These are phyloP conservation scores for Parauchenoglanis ngamensis DNA, from an alignment of 2,797 vertebrate genomes.

Conservation along the genomic window DNA sequence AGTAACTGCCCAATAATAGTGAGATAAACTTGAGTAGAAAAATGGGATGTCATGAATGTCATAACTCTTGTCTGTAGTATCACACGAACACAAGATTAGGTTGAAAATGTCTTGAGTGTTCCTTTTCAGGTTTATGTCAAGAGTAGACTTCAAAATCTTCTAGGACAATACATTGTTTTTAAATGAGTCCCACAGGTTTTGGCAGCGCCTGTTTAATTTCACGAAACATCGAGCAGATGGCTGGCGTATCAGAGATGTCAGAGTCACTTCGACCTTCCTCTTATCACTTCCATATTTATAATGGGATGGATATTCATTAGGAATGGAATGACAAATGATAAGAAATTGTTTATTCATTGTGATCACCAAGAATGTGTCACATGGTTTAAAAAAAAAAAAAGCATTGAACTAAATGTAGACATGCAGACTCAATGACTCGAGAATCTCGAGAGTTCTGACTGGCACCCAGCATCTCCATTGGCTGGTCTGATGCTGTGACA, in stretches of 20 bases:
- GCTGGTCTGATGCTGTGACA: background rate
- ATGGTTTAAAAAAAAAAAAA: background rate
- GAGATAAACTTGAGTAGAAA: background rate
- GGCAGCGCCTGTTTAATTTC: background rate
- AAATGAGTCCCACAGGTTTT: background rate
- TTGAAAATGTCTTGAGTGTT: background rate
- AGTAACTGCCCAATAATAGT: background rate
- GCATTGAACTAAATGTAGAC: background rate
- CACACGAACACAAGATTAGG: too few species aligned
- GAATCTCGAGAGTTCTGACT: background rate
- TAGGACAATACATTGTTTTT: background rate
- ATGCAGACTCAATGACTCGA: background rate
- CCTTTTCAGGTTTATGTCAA: background rate
- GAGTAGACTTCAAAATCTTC: background rate
- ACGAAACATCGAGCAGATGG: conserved; percentile 16
- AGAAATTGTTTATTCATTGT: background rate
- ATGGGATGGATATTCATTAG: background rate
- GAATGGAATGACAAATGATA: background rate
- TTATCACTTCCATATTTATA: conserved; percentile 5
- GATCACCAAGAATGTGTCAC: background rate
- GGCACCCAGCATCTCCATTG: background rate
- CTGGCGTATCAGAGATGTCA: background rate
- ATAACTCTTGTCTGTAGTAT: too few species aligned
- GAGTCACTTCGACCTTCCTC: background rate
- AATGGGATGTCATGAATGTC: background rate